Evolutionary conservation across 2,113 vertebrate species (phyloP), one percentile per base, ranked within the genome.

Genomic region (Forbesichthys agassizii): DNA sequence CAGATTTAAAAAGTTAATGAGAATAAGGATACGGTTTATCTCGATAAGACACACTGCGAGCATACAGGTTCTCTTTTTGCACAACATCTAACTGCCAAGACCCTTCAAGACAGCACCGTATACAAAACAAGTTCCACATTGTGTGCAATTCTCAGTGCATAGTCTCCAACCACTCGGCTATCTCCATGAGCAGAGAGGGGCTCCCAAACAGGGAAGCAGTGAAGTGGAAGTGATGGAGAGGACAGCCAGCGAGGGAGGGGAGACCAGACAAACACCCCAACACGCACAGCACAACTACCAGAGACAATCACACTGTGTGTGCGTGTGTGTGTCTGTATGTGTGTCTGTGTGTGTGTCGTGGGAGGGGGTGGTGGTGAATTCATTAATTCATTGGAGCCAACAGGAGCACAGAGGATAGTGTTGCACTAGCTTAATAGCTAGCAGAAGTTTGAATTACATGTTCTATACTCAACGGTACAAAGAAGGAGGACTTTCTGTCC

Each of bases 221-320:
- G 81, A 86, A 87, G 87, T 90, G 90, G 88, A 93, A 93, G 88
- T 88, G 88, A 91, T 88, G 77, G 85, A 82, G 84, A 81, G 84
- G 86, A 90, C 84, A 88, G 74, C 73, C 79, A 75, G 82, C 86
- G 83, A 88, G 73, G 76, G 71, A 75, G 80, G 80, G 75, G 67
- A 4, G 89, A 62, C 81, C 81, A 84, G 82, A 89, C 86, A 89
- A 89, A 90, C 83, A 85, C 81, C 83, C 86, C 85, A 81, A 88
- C 85, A 88, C 79, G 78, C 87, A 89, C 88, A 83, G 79, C 65
- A 86, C 73, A 84, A 88, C 83, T 84, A 86, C 69, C 80, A 69
- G 69, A 82, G 73, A 78, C 79, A 85, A 82, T 79, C 78, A 86
- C 85, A 83, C 67, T 75, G 69, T 27, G 27, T 27, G 27, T 27